A percentile compares a stretch with the other conserved stretches of the same genome.
phyloP scores from a whole-genome alignment of 2,888 invertebrate genomes.

The Fragum whitleyi region DNA sequence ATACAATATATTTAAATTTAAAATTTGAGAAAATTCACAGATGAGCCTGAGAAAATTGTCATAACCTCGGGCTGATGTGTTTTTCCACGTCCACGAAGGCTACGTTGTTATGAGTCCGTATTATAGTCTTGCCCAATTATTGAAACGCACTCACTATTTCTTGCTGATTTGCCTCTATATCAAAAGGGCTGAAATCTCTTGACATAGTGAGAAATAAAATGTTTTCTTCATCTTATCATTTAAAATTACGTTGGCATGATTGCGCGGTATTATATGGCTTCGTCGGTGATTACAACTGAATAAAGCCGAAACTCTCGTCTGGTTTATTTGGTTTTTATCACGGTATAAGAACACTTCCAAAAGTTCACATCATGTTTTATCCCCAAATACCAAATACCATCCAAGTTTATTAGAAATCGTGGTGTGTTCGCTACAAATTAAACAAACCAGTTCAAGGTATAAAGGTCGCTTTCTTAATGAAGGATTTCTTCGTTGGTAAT shows the following conservation, averaged over 20 bases:
- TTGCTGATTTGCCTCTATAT: no score
- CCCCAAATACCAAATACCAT: background rate
- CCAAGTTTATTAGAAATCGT: background rate
- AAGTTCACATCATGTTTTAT: slow-evolving; percentile 4
- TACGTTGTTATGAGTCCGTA: no score
- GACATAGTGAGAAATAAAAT: background rate
- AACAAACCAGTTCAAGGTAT: background rate
- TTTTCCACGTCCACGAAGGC: no score
- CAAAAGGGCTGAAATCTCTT: background rate
- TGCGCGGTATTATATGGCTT: slow-evolving; percentile 6
- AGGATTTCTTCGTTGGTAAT: no score
- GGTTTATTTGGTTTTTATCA: background rate
- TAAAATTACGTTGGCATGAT: slow-evolving; percentile 5
- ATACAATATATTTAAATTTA: no score
- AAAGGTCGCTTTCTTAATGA: background rate
- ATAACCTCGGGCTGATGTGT: no score
- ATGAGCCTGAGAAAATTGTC: no score
- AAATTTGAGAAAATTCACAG: no score
- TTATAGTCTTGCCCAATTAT: no score
- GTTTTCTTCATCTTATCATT: slow-evolving; percentile 9
- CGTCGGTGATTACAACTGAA: background rate
- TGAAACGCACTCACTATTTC: no score
- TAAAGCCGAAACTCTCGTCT: slow-evolving; percentile 9
- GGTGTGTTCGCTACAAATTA: background rate
- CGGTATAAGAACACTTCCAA: slow-evolving; percentile 9